Evolutionary conservation across 2,797 vertebrate genomes (phyloP).

Genomic region (Enteromius afrohamiltoni): DNA sequence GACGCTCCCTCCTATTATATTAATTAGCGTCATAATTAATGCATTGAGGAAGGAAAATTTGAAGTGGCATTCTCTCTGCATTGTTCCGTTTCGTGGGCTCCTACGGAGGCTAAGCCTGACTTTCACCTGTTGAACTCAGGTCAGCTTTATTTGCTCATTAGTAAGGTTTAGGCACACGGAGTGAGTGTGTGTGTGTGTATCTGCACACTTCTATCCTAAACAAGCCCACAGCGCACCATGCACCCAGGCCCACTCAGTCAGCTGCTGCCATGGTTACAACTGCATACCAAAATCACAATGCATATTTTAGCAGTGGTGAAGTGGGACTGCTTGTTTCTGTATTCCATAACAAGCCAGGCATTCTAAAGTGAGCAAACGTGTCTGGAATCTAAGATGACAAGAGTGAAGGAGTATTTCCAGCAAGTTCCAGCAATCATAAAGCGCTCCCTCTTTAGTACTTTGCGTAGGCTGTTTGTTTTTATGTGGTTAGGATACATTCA

Average conservation of each 20-base stretch:
- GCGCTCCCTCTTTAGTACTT: not conserved
- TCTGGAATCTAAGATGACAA: not conserved
- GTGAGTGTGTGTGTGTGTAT: not conserved
- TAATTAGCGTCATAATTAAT: slow-evolving; percentile 51
- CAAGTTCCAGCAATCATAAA: slow-evolving; percentile 14
- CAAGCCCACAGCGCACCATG: slow-evolving; percentile 7
- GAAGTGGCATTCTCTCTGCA: slow-evolving; percentile 17
- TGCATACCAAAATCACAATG: slow-evolving; percentile 25
- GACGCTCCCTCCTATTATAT: slow-evolving; percentile 39
- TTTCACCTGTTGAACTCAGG: slow-evolving; percentile 19
- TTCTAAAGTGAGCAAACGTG: slow-evolving; percentile 40
- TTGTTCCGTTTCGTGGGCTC: slow-evolving; percentile 18
- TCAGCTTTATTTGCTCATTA: slow-evolving; percentile 30
- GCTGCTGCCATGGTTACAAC: slow-evolving; percentile 38
- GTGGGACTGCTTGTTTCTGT: slow-evolving; percentile 29
- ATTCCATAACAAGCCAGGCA: not conserved
- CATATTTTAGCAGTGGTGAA: slow-evolving; percentile 41
- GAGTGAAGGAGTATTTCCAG: slow-evolving; percentile 16
- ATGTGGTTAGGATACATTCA: not conserved
- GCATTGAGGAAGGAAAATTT: slow-evolving; percentile 17
- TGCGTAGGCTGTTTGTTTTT: slow-evolving; percentile 17
- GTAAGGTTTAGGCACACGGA: not conserved
- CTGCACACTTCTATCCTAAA: slow-evolving; percentile 7
- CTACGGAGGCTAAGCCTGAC: not conserved
- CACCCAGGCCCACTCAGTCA: slow-evolving; percentile 4